phyloP scores from a whole-genome alignment of 2,888 invertebrate species.

The Thereva nobilitata region DNA sequence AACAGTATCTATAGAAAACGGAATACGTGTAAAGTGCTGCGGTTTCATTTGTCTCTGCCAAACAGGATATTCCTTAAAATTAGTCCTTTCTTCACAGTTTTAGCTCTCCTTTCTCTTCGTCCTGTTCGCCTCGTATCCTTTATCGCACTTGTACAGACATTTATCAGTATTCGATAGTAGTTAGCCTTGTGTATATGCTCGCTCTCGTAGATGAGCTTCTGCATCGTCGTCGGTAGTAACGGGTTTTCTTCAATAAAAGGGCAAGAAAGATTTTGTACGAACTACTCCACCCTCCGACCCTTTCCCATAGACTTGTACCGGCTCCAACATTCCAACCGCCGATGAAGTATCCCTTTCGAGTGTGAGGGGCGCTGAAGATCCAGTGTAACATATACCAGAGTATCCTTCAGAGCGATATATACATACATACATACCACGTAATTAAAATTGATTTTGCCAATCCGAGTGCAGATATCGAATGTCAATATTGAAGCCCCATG shows the following conservation, averaged over 20 bases:
- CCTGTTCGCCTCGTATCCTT: background rate
- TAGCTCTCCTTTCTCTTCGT: slow-evolving; percentile 5
- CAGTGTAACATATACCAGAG: background rate
- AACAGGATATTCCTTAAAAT: slow-evolving; percentile 28
- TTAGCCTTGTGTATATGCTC: background rate
- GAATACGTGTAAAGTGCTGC: slow-evolving; percentile 29
- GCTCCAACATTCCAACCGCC: slow-evolving; percentile 8
- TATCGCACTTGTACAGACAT: slow-evolving; percentile 26
- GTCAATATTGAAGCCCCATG: slow-evolving; percentile 24
- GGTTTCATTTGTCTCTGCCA: slow-evolving; percentile 33
- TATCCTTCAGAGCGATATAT: slow-evolving; percentile 16
- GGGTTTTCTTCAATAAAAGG: too few species aligned
- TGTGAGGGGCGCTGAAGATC: too few species aligned
- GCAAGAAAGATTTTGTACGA: too few species aligned
- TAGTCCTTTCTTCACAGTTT: slow-evolving; percentile 26
- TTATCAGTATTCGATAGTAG: slow-evolving; percentile 30
- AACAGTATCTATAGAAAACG: too few species aligned
- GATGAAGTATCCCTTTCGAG: too few species aligned
- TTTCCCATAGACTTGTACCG: background rate
- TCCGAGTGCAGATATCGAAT: slow-evolving; percentile 18
- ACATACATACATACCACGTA: slow-evolving; percentile 5
- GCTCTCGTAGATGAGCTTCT: too few species aligned
- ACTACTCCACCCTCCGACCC: too few species aligned
- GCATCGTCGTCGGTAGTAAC: too few species aligned
- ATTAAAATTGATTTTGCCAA: slow-evolving; percentile 33